These are phyloP conservation scores for Sarcophaga subvicina DNA, from an alignment of 2,888 invertebrate species.

Conservation along the genomic window DNA sequence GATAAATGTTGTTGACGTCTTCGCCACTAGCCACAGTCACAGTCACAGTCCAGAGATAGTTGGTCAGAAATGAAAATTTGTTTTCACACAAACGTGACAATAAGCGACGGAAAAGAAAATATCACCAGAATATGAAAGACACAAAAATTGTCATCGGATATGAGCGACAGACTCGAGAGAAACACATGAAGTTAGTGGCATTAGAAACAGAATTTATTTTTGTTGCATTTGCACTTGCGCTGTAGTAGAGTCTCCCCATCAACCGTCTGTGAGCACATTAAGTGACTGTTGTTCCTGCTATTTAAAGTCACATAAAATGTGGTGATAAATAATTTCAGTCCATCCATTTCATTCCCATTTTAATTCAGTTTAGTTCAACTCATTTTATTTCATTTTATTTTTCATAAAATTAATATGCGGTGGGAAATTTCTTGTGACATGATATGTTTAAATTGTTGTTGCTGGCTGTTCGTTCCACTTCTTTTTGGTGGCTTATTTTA, in stretches of 20 bases:
- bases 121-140: conserved; percentile 19
- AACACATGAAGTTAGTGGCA: conserved; percentile 9
- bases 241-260: neutral
- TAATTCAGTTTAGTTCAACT: neutral
- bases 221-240: conserved; percentile 16
- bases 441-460: conserved; percentile 57
- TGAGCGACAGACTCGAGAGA: conserved; percentile 8
- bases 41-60: neutral
- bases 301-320: conserved; percentile 56
- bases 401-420: conserved; percentile 64
- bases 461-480: conserved; percentile 12
- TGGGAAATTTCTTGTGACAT: conserved; percentile 66
- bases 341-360: no score
- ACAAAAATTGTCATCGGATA: conserved; percentile 44
- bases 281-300: conserved; percentile 33
- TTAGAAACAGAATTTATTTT: neutral
- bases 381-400: conserved; percentile 21
- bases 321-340: conserved; percentile 59
- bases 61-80: conserved; percentile 23
- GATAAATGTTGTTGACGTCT: conserved; percentile 68
- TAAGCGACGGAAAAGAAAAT: neutral
- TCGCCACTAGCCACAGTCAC: neutral
- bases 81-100: conserved; percentile 35
- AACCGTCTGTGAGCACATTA: neutral
- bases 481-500: conserved; percentile 19